These are phyloP conservation scores for Aepyceros melampus DNA, from an alignment of 2,113 vertebrate genomes.

Conservation along the genomic window DNA sequence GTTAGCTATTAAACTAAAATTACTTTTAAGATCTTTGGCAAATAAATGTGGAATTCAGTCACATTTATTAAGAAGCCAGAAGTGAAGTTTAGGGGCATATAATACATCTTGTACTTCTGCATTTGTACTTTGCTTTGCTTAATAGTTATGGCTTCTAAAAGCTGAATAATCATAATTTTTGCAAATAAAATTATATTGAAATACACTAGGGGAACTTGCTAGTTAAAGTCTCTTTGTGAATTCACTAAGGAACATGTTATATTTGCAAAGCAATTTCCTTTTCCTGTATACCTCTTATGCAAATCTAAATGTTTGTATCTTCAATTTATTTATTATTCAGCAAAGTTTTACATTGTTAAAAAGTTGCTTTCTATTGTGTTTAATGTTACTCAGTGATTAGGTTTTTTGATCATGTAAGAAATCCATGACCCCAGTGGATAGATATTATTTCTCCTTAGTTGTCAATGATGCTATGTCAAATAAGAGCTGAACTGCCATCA, in stretches of 20 bases:
- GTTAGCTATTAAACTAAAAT: conserved; percentile 1
- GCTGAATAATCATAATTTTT: conserved; percentile 27
- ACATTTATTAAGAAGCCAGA: conserved; percentile 20
- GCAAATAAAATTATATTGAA: conserved; percentile 6
- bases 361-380: background rate
- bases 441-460: background rate
- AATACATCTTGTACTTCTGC: conserved; percentile 8
- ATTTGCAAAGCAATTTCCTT: background rate
- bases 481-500: background rate
- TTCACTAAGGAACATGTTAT: background rate
- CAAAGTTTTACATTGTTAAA: background rate
- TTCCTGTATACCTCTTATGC: background rate
- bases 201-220: background rate
- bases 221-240: background rate
- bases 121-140: background rate
- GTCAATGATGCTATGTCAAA: background rate
- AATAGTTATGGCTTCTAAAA: background rate
- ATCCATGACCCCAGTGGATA: background rate
- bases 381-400: background rate
- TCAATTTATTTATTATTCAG: background rate
- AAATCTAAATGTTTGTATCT: background rate
- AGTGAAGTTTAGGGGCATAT: conserved; percentile 37
- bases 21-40: conserved; percentile 41
- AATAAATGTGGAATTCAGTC: conserved; percentile 24
- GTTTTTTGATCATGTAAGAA: background rate